Base-by-base conservation (phyloP, 2,113 vertebrate genomes). In the Paraplagusia blochii region DNA sequence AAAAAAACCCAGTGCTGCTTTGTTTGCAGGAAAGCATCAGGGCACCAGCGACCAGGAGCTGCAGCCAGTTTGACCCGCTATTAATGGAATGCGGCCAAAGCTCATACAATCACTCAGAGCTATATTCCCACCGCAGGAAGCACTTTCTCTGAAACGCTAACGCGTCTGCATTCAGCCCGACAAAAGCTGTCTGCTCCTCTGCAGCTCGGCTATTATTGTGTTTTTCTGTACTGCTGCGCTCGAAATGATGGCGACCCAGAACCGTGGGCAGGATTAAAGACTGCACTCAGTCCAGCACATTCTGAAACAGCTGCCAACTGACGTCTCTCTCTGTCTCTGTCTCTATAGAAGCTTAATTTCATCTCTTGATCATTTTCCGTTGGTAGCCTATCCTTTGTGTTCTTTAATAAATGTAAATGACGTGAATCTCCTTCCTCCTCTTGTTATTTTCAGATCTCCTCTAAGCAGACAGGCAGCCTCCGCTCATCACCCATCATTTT, bases 151-250 rank as follows among this genome's bases (percentile, higher is more conserved):
- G 62, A 51, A 60, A 71, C 53, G 12, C 71, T 55, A 46, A n/a
- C 36, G 71, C 64, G 71, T 47, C 54, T 63, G 48, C 22, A 55
- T 29, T 66, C 62, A 49, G 33, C 44, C 4, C 16, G 16, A 66
- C 51, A 67, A 64, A 70, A 66, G 61, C 65, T 42, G 47, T 35
- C 34, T 47, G 57, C 61, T 43, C 53, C 71, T 75, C 53, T 76
- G 76, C 69, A 53, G 69, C 80, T 0, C 12, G 72, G 67, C 58
- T 58, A 57, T 73, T 69, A 66, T 40, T 38, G 36, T 38, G 69
- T 78, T 72, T 80, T 77, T 57, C 67, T 59, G 68, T 38, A 53
- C 72, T 80, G 75, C 74, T 82, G 76, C 72, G 74, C 77, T 84
- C 75, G 69, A 74, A 83, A 77, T 74, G 79, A 83, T 77, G 81